Conservation (phyloP, 2,888 invertebrate genomes). For the Sminthurinus aureus region DNA sequence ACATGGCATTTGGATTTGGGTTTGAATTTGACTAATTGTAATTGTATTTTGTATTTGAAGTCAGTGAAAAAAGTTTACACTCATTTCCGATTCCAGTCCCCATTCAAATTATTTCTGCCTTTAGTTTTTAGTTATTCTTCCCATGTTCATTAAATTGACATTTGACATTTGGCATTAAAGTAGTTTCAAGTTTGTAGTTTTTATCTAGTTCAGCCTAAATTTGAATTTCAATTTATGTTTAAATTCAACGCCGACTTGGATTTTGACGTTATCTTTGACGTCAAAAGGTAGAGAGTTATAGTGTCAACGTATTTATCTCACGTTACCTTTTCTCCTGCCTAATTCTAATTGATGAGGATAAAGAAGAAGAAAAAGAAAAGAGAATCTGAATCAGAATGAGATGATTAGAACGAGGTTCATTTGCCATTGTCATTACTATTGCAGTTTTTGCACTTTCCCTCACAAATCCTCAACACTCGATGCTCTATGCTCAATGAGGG, state of each 20-base stretch:
- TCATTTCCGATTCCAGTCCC: neutral
- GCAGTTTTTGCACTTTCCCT: too few species aligned
- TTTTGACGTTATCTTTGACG: neutral
- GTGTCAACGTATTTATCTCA: neutral
- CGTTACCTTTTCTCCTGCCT: neutral
- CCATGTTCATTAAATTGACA: too few species aligned
- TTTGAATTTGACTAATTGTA: too few species aligned
- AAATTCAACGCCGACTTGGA: neutral
- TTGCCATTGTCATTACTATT: neutral
- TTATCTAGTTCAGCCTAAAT: neutral
- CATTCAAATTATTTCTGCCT: neutral
- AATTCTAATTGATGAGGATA: neutral
- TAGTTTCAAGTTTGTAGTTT: too few species aligned
- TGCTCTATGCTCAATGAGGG: neutral
- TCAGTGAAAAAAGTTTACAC: neutral
- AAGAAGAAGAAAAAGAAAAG: too few species aligned
- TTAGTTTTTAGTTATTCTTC: neutral
- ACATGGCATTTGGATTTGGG: too few species aligned
- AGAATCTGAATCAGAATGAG: neutral
- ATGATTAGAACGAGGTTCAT: neutral
- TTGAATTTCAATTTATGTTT: neutral
- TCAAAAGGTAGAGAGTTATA: neutral
- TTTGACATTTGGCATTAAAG: too few species aligned
- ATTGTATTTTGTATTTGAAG: neutral
- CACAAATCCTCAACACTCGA: too few species aligned